A percentile compares a stretch with the other conserved stretches of the same genome.
These are phyloP conservation scores for Agrypnus murinus DNA, from an alignment of 2,888 invertebrate species.

Conservation along the genomic window DNA sequence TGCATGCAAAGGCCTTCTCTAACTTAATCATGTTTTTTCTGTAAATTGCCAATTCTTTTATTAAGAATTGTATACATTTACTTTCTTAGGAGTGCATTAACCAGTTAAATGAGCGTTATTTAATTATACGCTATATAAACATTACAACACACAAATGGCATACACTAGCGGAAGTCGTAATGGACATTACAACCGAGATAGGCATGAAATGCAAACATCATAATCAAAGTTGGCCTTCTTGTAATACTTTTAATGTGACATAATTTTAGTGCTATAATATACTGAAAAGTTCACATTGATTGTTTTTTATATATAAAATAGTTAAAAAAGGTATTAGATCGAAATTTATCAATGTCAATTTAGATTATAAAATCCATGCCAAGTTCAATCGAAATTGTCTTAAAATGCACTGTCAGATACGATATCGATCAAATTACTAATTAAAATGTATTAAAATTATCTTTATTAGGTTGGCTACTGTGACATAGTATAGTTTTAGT, in stretches of 20 bases:
- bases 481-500: no score
- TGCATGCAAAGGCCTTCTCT: not conserved
- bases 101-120: conserved; percentile 1
- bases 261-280: not conserved
- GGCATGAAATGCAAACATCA: conserved; percentile 16
- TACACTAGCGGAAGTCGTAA: not conserved
- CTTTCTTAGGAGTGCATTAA: conserved; percentile 3
- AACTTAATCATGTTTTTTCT: not conserved
- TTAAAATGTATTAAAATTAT: no score
- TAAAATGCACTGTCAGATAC: no score
- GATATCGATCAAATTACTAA: no score
- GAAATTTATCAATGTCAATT: not conserved
- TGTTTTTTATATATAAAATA: no score
- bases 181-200: not conserved
- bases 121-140: conserved; percentile 2
- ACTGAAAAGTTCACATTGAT: no score
- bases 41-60: not conserved
- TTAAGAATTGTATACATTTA: conserved; percentile 5
- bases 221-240: conserved; percentile 14
- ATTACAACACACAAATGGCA: conserved; percentile 9
- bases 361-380: not conserved
- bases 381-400: not conserved
- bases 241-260: conserved; percentile 2
- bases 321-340: no score
- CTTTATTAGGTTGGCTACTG: no score